These are phyloP conservation scores for Psix sp. DNA, from an alignment of 1,140 invertebrate genomes.

Conservation along the genomic window DNA sequence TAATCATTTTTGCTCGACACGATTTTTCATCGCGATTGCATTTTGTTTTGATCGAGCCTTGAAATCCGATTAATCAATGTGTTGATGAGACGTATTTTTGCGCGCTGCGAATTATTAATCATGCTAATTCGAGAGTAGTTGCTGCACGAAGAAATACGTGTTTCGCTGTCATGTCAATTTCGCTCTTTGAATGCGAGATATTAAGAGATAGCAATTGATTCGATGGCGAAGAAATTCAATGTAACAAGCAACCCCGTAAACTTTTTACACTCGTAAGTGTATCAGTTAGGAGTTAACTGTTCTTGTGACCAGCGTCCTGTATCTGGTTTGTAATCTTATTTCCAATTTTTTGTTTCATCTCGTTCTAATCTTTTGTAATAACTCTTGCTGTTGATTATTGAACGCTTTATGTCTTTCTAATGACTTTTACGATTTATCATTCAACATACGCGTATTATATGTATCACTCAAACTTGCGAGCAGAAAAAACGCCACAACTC, in stretches of 20 bases:
- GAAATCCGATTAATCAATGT: too few relatives aligned
- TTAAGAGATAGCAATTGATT: slow-evolving; percentile 11
- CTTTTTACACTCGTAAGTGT: slow-evolving; percentile 25
- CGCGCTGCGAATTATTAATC: not conserved
- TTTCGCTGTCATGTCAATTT: not conserved
- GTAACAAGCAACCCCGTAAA: slow-evolving; percentile 1
- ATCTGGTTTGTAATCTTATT: slow-evolving; percentile 24
- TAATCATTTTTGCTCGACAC: too few relatives aligned
- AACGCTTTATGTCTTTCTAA: too few relatives aligned
- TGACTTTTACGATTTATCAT: too few relatives aligned
- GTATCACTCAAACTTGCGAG: too few relatives aligned
- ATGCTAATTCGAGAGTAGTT: too few relatives aligned
- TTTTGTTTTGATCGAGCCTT: too few relatives aligned
- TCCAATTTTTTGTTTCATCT: slow-evolving; percentile 11
- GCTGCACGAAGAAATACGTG: too few relatives aligned
- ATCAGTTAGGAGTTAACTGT: slow-evolving; percentile 25
- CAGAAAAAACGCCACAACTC: too few relatives aligned
- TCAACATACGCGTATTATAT: too few relatives aligned
- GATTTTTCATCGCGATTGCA: not conserved
- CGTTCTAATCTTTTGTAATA: slow-evolving; percentile 1
- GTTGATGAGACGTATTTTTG: not conserved
- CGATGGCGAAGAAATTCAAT: slow-evolving; percentile 37
- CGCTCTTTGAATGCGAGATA: slow-evolving; percentile 5
- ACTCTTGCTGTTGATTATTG: too few relatives aligned
- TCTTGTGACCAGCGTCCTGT: not conserved